These are phyloP conservation scores for Pammene aurita DNA, from an alignment of 2,888 invertebrate genomes.

Conservation along the genomic window DNA sequence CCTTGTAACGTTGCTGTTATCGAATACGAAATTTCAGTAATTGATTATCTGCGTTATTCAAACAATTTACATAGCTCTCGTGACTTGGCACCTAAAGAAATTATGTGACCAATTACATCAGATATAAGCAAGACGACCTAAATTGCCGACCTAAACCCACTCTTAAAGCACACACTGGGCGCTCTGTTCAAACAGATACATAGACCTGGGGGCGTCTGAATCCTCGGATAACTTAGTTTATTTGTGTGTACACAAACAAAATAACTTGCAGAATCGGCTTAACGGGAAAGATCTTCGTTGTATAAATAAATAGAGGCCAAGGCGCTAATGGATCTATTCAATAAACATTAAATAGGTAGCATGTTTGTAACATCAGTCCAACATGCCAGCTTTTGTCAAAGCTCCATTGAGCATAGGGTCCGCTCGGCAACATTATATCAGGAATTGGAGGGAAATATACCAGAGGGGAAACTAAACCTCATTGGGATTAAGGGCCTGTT, in stretches of 20 bases:
- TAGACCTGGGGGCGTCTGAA: conserved; percentile 25
- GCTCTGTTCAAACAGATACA: conserved; percentile 29
- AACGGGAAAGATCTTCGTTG: conserved; percentile 1
- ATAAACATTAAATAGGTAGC: not conserved
- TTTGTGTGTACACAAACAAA: conserved; percentile 35
- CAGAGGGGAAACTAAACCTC: too few species aligned
- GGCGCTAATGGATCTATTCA: not conserved
- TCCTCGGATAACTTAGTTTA: conserved; percentile 31
- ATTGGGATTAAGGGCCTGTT: too few species aligned
- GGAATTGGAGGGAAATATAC: too few species aligned
- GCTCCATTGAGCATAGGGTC: not conserved
- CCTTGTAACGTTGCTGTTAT: too few species aligned
- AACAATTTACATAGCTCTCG: not conserved
- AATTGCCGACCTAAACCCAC: conserved; percentile 34
- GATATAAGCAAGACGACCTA: conserved; percentile 15
- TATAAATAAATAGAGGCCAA: conserved; percentile 7
- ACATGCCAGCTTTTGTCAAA: too few species aligned
- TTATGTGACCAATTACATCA: conserved; percentile 32
- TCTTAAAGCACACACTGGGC: conserved; percentile 35
- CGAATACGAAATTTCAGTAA: too few species aligned
- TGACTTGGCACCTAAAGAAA: conserved; percentile 15
- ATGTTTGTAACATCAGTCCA: too few species aligned
- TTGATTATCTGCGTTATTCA: too few species aligned
- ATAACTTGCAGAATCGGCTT: conserved; percentile 30
- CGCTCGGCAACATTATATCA: too few species aligned